Percentiles rank a stretch among this genome's conserved stretches.
Conservation (phyloP, 2,888 invertebrate species). For the Xanthorhoe spadicearia region DNA sequence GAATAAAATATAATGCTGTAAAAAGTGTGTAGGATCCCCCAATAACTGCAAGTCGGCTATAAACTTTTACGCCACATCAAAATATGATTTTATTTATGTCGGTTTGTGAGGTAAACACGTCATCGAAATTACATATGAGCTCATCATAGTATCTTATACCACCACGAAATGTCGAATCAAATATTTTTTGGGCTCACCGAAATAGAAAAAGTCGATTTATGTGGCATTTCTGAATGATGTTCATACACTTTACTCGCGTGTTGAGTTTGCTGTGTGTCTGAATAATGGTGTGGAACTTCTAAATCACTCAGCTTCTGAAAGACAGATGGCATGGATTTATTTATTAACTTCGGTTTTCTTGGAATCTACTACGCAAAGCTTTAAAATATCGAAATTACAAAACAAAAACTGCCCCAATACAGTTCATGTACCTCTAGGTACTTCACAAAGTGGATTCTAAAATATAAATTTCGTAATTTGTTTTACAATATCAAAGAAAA, state of each 20-base stretch:
- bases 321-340: conserved; percentile 14
- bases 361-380: neutral
- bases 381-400: too few species aligned
- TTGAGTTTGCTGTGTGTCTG: conserved; percentile 35
- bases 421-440: too few species aligned
- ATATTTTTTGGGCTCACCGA: conserved; percentile 50
- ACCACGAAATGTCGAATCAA: conserved; percentile 44
- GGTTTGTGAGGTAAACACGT: conserved; percentile 40
- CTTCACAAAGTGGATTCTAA: too few species aligned
- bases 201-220: conserved; percentile 59
- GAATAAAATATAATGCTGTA: neutral
- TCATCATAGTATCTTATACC: conserved; percentile 49
- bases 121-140: conserved; percentile 45
- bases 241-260: conserved; percentile 33
- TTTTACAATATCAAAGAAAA: too few species aligned
- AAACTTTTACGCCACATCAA: conserved; percentile 13
- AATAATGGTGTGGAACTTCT: conserved; percentile 49
- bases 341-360: conserved; percentile 4
- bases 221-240: conserved; percentile 42
- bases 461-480: too few species aligned
- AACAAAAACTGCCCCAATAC: too few species aligned
- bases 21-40: conserved; percentile 4
- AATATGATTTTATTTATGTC: conserved; percentile 24
- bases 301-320: conserved; percentile 38
- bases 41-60: neutral